phyloP scores from a whole-genome alignment of 2,113 vertebrate genomes.

The Pampusana beccarii region DNA sequence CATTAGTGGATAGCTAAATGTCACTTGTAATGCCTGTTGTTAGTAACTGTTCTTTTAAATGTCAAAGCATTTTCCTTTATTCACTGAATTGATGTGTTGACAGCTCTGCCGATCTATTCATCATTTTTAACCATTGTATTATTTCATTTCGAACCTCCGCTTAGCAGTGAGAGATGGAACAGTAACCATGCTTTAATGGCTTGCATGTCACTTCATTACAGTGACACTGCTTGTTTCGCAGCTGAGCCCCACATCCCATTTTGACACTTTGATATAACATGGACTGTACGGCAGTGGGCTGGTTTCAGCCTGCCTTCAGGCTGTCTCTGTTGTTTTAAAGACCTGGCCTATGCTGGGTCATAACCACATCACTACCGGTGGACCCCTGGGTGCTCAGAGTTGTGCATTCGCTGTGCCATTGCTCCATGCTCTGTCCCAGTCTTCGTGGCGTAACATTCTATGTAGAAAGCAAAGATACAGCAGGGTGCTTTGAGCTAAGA shows the following conservation, averaged over 20 bases:
- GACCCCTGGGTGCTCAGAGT: background rate
- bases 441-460: background rate
- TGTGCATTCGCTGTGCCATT: background rate
- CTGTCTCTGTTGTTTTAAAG: background rate
- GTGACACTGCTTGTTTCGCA: background rate
- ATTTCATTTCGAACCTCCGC: background rate
- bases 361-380: background rate
- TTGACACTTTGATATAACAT: background rate
- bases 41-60: conserved; percentile 22
- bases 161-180: background rate
- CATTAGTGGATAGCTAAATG: background rate
- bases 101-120: background rate
- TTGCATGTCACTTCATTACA: background rate
- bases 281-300: background rate
- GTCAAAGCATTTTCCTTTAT: conserved; percentile 37
- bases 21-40: conserved; percentile 3
- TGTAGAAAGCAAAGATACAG: background rate
- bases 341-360: background rate
- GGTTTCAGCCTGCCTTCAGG: background rate
- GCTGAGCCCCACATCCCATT: background rate
- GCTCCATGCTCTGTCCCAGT: rapidly evolving
- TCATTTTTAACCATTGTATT: conserved; percentile 21
- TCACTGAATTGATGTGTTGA: background rate
- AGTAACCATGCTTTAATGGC: background rate
- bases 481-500: background rate